Evolutionary conservation across 2,113 vertebrate genomes (phyloP).

Genomic region (Variabilichromis moorii): DNA sequence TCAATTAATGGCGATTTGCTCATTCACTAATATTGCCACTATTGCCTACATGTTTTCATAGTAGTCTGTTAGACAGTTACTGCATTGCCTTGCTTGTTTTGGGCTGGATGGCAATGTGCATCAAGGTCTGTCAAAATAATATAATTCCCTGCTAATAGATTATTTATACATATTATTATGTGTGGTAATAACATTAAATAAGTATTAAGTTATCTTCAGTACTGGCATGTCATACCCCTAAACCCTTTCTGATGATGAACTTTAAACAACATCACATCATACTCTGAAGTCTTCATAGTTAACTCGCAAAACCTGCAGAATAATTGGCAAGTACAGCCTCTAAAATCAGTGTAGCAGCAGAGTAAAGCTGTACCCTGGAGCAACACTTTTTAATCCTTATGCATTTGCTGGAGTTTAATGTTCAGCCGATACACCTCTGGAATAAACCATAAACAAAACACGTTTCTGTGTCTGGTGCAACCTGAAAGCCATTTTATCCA

Average conservation of each 20-base stretch:
- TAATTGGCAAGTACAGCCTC: not conserved
- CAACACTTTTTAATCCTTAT: not conserved
- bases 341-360: not conserved
- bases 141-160: not conserved
- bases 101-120: not conserved
- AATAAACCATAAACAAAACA: not conserved
- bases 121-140: not conserved
- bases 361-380: not conserved
- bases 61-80: not conserved
- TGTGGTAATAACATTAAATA: not conserved
- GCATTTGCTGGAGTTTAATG: not conserved
- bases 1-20: not conserved
- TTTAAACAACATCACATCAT: not conserved
- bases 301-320: not conserved
- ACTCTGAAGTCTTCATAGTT: not conserved
- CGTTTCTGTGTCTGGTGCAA: not conserved
- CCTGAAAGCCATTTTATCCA: not conserved
- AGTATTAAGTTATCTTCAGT: not conserved
- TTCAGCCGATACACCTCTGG: not conserved
- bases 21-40: not conserved
- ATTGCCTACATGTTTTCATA: not conserved
- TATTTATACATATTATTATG: not conserved
- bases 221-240: not conserved
- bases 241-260: not conserved
- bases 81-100: not conserved